Conservation (phyloP, 2,113 vertebrate species). For the Pica pica region DNA sequence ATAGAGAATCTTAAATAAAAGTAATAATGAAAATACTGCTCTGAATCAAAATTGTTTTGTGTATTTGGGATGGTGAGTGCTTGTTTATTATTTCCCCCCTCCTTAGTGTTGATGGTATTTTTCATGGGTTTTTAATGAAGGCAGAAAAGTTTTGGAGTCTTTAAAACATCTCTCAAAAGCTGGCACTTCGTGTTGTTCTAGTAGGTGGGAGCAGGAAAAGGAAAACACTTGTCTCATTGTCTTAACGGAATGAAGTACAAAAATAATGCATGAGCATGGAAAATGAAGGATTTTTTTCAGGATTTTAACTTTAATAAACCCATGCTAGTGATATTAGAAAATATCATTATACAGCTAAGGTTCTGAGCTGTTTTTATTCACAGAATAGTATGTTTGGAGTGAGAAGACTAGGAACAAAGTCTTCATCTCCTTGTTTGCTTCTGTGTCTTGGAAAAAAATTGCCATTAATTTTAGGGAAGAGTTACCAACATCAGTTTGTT, state of each 20-base stretch:
- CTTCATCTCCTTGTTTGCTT: not conserved
- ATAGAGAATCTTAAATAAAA: not conserved
- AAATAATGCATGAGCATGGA: not conserved
- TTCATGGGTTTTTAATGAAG: not conserved
- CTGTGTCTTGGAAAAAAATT: not conserved
- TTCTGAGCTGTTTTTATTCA: not conserved
- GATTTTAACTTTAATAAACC: not conserved
- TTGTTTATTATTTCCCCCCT: not conserved
- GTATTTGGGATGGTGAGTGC: fast-evolving
- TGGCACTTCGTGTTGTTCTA: not conserved
- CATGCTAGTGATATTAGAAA: not conserved
- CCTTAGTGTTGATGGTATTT: not conserved
- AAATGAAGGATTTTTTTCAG: not conserved
- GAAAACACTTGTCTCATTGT: not conserved
- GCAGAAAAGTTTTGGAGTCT: not conserved
- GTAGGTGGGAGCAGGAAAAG: not conserved
- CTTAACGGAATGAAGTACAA: not conserved
- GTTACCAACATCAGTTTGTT: not conserved
- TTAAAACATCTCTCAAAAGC: not conserved
- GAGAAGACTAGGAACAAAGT: not conserved
- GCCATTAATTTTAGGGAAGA: not conserved
- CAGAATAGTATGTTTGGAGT: not conserved
- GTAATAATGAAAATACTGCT: not conserved
- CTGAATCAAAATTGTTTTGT: not conserved
- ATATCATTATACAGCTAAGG: not conserved